phyloP scores from a whole-genome alignment of 2,113 vertebrate genomes.

The Pachycephala philippinensis region DNA sequence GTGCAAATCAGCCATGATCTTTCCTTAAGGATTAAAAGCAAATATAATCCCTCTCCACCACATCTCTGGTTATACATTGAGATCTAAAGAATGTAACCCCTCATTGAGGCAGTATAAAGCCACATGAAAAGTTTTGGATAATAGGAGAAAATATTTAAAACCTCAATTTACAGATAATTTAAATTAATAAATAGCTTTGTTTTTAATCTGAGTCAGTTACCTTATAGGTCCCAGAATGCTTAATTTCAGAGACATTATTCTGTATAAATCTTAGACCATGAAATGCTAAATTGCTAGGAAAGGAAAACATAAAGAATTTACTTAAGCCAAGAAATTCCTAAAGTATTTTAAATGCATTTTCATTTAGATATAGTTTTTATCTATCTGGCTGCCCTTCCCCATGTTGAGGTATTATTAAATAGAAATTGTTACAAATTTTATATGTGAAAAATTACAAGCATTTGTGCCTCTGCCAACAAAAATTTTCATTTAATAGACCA shows the following conservation, averaged over 20 bases:
- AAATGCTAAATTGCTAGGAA: background rate
- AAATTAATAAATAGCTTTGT: background rate
- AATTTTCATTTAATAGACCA: background rate
- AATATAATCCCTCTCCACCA: background rate
- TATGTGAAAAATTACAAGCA: background rate
- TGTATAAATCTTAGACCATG: background rate
- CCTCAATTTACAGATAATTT: background rate
- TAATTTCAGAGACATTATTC: background rate
- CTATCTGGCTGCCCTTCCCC: background rate
- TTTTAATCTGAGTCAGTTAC: background rate
- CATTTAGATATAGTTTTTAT: background rate
- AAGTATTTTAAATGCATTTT: background rate
- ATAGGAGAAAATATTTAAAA: background rate
- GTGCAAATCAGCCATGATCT: background rate
- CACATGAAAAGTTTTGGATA: background rate
- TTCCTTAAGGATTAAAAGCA: background rate
- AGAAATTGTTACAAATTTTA: background rate
- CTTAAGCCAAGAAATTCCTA: background rate
- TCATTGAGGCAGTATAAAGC: background rate
- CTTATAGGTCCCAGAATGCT: background rate
- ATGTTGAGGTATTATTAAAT: background rate
- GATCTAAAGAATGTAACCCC: background rate
- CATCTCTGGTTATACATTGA: background rate
- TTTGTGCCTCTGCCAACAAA: background rate
- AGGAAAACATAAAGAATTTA: background rate